Evolutionary conservation across 2,888 invertebrate species (phyloP), one percentile per base, ranked within the genome.

Genomic region (Oegoconia quadripuncta): DNA sequence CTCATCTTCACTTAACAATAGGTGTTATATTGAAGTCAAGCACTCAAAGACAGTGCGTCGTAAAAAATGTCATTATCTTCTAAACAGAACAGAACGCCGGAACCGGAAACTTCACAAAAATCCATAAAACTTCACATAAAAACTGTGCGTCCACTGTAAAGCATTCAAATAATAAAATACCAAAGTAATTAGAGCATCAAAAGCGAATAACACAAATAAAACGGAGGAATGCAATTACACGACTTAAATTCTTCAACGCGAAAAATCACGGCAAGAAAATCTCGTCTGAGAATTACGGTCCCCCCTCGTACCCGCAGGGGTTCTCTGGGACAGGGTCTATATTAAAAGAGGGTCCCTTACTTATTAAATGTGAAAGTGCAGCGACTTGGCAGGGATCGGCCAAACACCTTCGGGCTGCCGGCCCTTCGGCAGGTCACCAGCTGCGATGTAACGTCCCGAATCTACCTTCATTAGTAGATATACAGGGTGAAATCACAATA

Each of bases 311-410:
- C 56, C 64, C 60, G 55, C 48, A 35, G 60, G 69, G 72, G 61
- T 55, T 68, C 76, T 77, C 73, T 35, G 54, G 69, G 73, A 78
- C 70, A 59, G 58, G 56, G 59, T 71, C 68, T 78, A 78, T 83
- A 83, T 83, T 82, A 82, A 81, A 77, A 65, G 64, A 74, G 81
- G 82, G 75, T 67, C 61, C 67, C 57, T 42, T 64, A 67, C 70
- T 78, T 81, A 82, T 81, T 80, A 81, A 79, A 79, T 68, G 64
- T 57, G 66, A 67, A 64, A 74, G 68, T 74, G 76, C 71, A 74
- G 46, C 38, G 50, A 48, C 50, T 51, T 62, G 58, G 54, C 49
- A 42, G 51, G 50, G 50, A 52, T 56, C 50, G 55, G 55, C 60
- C 66, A 78, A 76, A 79, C 72, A 75, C 76, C 75, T 79, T 47